Percentiles rank a stretch among this genome's conserved stretches.
These are phyloP conservation scores for Thymelicus lineola DNA, from an alignment of 2,888 invertebrate genomes.

Conservation along the genomic window DNA sequence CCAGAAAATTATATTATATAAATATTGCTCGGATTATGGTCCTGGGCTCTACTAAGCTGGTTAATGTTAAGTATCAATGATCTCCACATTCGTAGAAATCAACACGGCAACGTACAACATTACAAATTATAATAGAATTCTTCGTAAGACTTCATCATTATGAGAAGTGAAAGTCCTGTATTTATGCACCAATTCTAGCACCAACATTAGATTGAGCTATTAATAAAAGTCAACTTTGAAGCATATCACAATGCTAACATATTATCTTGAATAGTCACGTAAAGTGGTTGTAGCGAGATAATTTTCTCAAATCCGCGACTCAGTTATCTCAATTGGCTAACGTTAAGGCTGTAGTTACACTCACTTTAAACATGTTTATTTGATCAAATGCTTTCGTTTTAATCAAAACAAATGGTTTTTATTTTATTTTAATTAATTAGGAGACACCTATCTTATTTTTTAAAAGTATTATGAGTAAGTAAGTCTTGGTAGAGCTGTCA, in stretches of 20 bases:
- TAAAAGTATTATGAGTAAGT: too few species aligned
- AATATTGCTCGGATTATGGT: too few species aligned
- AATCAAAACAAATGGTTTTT: too few species aligned
- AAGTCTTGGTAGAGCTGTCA: too few species aligned
- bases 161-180: neutral
- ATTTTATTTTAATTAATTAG: too few species aligned
- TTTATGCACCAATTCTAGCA: neutral
- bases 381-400: too few species aligned
- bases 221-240: slow-evolving; percentile 11
- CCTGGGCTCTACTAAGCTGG: too few species aligned
- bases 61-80: too few species aligned
- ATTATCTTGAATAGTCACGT: slow-evolving; percentile 24
- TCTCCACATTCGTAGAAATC: too few species aligned
- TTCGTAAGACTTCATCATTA: neutral
- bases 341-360: neutral
- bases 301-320: slow-evolving; percentile 20
- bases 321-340: slow-evolving; percentile 13
- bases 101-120: neutral
- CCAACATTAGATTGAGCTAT: slow-evolving; percentile 11
- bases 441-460: too few species aligned
- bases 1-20: too few species aligned
- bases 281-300: slow-evolving; percentile 15
- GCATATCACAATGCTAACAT: slow-evolving; percentile 4
- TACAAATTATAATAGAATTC: neutral
- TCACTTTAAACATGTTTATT: neutral